A percentile compares a stretch with the other conserved stretches of the same genome.
Conservation (phyloP, 2,797 vertebrate genomes). For the Malacoctenus gilli region DNA sequence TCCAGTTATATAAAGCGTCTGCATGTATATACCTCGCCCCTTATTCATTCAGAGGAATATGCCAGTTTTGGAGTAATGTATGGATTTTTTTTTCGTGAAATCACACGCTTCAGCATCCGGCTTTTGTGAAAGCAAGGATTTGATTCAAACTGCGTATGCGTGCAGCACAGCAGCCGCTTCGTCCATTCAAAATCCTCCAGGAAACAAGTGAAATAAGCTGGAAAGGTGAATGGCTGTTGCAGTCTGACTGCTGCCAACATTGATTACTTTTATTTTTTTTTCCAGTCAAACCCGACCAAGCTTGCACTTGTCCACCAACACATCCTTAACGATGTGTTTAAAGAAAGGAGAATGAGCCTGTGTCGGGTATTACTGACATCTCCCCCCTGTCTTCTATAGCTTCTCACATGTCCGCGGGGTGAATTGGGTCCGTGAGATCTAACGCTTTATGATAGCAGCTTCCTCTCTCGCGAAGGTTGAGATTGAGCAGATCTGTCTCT, state of each 20-base stretch:
- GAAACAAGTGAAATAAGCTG: too few species aligned
- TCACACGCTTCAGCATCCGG: too few species aligned
- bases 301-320: slow-evolving; percentile 1
- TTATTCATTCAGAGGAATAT: too few species aligned
- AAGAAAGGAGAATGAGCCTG: slow-evolving; percentile 23
- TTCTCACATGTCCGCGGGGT: slow-evolving; percentile 7
- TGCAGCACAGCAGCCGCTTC: too few species aligned
- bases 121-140: too few species aligned
- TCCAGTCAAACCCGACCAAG: neutral
- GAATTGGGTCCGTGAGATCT: slow-evolving; percentile 22
- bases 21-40: slow-evolving; percentile 13
- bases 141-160: too few species aligned
- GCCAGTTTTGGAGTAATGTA: too few species aligned
- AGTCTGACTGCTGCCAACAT: neutral
- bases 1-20: slow-evolving; percentile 5
- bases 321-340: slow-evolving; percentile 20
- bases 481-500: slow-evolving; percentile 40
- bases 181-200: too few species aligned
- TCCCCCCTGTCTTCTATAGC: neutral
- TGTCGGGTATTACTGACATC: slow-evolving; percentile 7
- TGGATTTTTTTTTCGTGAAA: too few species aligned
- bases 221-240: neutral
- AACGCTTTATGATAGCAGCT: slow-evolving; percentile 18
- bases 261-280: neutral
- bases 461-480: slow-evolving; percentile 10